Evolutionary conservation across 2,888 invertebrate genomes (phyloP).

Genomic region (Yponomeuta plumbellus): DNA sequence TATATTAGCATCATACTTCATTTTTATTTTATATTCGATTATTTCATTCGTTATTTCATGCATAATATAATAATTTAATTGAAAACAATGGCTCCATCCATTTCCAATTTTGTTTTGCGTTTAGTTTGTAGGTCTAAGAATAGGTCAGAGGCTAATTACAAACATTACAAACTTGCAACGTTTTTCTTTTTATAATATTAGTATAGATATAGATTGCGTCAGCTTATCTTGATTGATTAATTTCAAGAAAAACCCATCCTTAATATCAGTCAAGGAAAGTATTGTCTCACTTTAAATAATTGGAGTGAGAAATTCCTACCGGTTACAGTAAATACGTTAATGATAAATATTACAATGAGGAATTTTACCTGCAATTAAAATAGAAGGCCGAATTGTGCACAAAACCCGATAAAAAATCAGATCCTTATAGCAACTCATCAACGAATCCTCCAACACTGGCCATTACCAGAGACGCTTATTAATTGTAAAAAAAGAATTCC

Average conservation of each 20-base stretch:
- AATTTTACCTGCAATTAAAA: conserved; percentile 12
- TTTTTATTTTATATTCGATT: too few relatives aligned
- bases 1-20: too few relatives aligned
- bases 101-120: too few relatives aligned
- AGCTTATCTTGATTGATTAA: not conserved
- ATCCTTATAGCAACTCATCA: not conserved
- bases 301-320: not conserved
- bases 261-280: not conserved
- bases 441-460: conserved; percentile 12
- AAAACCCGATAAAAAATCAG: conserved; percentile 7
- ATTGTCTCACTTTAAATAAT: not conserved
- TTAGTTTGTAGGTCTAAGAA: too few relatives aligned
- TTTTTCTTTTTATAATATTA: too few relatives aligned
- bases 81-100: too few relatives aligned
- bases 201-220: too few relatives aligned
- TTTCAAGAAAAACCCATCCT: not conserved
- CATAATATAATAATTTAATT: too few relatives aligned
- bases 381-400: not conserved
- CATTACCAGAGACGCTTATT: conserved; percentile 35
- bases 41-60: too few relatives aligned
- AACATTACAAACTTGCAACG: too few relatives aligned
- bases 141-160: too few relatives aligned
- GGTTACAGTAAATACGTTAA: not conserved
- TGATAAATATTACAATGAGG: not conserved
- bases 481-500: conserved; percentile 51